phyloP scores from a whole-genome alignment of 2,113 vertebrate genomes.

The Vidua chalybeata region DNA sequence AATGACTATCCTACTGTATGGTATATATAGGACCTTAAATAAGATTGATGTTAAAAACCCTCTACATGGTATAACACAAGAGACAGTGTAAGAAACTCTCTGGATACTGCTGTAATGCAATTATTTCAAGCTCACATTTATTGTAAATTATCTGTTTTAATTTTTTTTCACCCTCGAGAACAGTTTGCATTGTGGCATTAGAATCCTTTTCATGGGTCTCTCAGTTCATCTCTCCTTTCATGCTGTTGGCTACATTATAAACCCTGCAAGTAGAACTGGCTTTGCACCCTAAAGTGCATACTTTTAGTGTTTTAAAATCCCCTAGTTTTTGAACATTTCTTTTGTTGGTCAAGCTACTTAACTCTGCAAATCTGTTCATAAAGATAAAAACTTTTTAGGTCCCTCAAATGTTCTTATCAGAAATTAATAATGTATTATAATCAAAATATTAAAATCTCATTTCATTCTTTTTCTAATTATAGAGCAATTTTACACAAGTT shows the following conservation, averaged over 20 bases:
- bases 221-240: not conserved
- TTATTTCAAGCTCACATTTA: not conserved
- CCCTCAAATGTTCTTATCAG: not conserved
- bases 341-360: not conserved
- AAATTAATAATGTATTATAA: not conserved
- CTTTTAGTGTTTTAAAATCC: not conserved
- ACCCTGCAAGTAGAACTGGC: not conserved
- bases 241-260: not conserved
- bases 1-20: not conserved
- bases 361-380: not conserved
- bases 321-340: not conserved
- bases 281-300: not conserved
- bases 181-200: not conserved
- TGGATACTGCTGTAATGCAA: not conserved
- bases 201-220: not conserved
- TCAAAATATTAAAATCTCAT: not conserved
- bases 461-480: slow-evolving; percentile 1
- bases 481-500: slow-evolving; percentile 14
- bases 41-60: not conserved
- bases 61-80: not conserved
- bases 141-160: not conserved
- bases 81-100: not conserved
- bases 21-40: not conserved
- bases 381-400: not conserved
- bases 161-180: not conserved